phyloP scores from a whole-genome alignment of 2,797 vertebrate genomes.

The Pyrrhura leucotis region DNA sequence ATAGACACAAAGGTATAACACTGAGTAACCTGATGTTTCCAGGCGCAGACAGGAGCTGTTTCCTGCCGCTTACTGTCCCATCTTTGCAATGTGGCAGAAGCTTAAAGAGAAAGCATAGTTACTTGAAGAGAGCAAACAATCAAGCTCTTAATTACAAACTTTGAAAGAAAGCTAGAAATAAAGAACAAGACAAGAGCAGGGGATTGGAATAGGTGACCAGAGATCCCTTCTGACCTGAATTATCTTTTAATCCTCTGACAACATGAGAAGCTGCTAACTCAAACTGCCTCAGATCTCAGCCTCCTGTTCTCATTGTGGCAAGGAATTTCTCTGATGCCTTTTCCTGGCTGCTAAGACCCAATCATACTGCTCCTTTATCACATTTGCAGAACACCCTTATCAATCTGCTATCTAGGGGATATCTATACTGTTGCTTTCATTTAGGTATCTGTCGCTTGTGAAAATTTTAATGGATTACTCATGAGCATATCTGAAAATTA shows the following conservation, averaged over 20 bases:
- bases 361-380: not conserved
- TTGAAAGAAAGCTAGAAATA: not conserved
- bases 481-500: not conserved
- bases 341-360: not conserved
- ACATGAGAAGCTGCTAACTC: not conserved
- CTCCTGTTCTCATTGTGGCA: not conserved
- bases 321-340: not conserved
- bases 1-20: not conserved
- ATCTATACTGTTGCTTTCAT: not conserved
- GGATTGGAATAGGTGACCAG: not conserved
- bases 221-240: not conserved
- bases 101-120: not conserved
- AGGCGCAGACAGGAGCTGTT: accelerated
- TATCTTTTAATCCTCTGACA: not conserved
- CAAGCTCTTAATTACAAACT: not conserved
- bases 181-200: not conserved
- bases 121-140: not conserved
- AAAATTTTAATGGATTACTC: not conserved
- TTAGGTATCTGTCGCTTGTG: not conserved
- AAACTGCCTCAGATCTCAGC: not conserved
- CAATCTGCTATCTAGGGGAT: not conserved
- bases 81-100: not conserved
- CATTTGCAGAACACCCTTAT: not conserved
- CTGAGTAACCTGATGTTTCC: not conserved
- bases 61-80: not conserved